phyloP scores from a whole-genome alignment of 2,888 invertebrate species.

The Dolichopus griseipennis region DNA sequence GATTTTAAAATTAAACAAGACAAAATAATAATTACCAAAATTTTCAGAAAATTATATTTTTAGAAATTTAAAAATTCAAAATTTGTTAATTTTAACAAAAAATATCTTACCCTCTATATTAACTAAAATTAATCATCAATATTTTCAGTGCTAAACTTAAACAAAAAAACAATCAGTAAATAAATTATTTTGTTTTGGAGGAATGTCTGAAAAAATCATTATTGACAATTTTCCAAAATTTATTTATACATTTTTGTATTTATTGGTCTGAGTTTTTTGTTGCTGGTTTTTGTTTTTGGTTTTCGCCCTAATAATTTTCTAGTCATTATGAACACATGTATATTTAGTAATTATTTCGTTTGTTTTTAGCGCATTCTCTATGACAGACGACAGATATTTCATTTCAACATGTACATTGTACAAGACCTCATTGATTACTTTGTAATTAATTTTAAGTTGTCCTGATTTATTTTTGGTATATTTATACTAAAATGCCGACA shows the following conservation, averaged over 20 bases:
- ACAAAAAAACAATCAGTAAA: not conserved
- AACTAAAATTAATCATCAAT: not conserved
- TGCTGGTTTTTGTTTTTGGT: not conserved
- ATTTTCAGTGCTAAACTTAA: not conserved
- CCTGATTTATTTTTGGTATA: not conserved
- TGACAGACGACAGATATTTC: not conserved
- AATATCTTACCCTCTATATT: too few relatives aligned
- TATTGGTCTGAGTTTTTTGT: not conserved
- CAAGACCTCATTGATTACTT: not conserved
- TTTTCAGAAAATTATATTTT: too few relatives aligned
- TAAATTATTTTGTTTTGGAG: too few relatives aligned
- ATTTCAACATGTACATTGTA: conserved; percentile 1
- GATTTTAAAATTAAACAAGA: too few relatives aligned
- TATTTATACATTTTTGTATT: not conserved
- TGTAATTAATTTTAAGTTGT: not conserved
- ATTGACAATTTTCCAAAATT: not conserved
- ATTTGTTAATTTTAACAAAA: too few relatives aligned
- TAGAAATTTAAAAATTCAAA: too few relatives aligned
- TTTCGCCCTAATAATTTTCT: not conserved
- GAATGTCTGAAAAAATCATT: not conserved
- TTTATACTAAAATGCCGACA: too few relatives aligned
- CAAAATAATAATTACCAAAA: too few relatives aligned
- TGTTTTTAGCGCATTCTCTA: not conserved
- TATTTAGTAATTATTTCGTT: not conserved
- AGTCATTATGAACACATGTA: not conserved